Evolutionary conservation across 2,888 invertebrate species (phyloP), one percentile per base, ranked within the genome.

Genomic region (Rapana venosa): DNA sequence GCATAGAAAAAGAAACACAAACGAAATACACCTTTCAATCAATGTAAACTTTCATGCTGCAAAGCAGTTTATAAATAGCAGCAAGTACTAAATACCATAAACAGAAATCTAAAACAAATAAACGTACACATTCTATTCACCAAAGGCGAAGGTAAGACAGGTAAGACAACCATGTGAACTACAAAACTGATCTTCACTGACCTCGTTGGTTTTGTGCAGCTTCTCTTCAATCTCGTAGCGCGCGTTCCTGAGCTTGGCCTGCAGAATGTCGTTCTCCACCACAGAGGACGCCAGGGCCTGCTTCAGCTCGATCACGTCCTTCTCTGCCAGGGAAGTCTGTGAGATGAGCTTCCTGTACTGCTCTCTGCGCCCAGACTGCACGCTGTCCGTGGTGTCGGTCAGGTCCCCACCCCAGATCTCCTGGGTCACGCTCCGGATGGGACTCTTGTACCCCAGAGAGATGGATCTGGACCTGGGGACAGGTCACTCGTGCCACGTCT

Each of bases 241-340:
- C 13, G 94, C 94, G 90, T 94, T 95, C 91, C 92, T 93, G 22
- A 95, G 91, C 90, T 94, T 95, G 66, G 94, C 93, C 87, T 93
- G 93, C 70, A 95, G 88, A 87, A 95, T 94, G 89, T 95, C 94
- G 90, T 94, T 93, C 92, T 95, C 95, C 79, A 94, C 93, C 83
- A 95, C 92, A 47, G 94, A 93, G 61, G 94, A 94, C 58, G 94
- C 95, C 81, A 95, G 92, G 36, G 95, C 94, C 90, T 94, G 94
- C 91, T 95, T 95, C 61, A 95, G 90, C 91, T 95, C 94, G 88
- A 94, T 92, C 56, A 93, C 92, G 56, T 94, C 94, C 84, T 92
- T 92, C 88, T 94, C 94, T 70, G 93, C 91, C 36, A 94, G 90
- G n/a, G 92, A 90, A 58, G 93, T 91, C 26, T 91, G 91, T 8